Percentiles rank a stretch among this genome's conserved stretches.
These are phyloP conservation scores for Calypte anna DNA, from an alignment of 2,113 vertebrate genomes.

Conservation along the genomic window DNA sequence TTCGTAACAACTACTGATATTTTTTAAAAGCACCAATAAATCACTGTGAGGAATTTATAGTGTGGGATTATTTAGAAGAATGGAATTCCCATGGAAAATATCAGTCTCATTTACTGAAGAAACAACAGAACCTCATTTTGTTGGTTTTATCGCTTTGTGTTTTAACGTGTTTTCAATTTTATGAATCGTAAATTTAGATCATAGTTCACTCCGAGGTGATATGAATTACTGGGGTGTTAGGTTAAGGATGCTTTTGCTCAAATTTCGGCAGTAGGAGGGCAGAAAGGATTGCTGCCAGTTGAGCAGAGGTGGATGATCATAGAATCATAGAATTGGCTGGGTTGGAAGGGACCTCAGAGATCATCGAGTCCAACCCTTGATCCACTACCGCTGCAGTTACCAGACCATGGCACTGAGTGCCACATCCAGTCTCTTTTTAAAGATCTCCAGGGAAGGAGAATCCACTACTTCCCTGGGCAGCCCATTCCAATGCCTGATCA, in stretches of 20 bases:
- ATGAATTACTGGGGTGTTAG: neutral
- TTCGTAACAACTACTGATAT: neutral
- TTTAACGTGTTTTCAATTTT: constrained; percentile 13
- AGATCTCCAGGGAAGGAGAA: too few species aligned
- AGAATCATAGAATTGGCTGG: too few species aligned
- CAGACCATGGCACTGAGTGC: too few species aligned
- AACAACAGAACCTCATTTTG: neutral
- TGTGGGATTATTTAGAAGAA: neutral
- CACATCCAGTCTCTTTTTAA: too few species aligned
- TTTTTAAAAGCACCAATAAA: neutral
- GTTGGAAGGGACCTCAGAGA: too few species aligned
- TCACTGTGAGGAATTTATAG: neutral
- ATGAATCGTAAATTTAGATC: neutral
- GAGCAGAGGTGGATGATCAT: neutral
- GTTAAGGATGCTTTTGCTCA: constrained; percentile 16
- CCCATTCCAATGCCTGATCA: too few species aligned
- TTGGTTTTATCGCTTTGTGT: neutral
- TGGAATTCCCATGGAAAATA: neutral
- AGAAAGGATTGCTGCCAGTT: neutral
- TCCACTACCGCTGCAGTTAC: too few species aligned
- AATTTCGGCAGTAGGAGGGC: neutral
- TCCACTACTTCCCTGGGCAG: too few species aligned
- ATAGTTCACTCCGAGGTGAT: neutral
- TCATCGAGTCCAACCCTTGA: too few species aligned
- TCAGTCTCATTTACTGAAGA: neutral